A percentile compares a stretch with the other conserved stretches of the same genome.
Evolutionary conservation across 1,140 invertebrate species (phyloP).

Genomic region (Macrotrachela quadricornifera): DNA sequence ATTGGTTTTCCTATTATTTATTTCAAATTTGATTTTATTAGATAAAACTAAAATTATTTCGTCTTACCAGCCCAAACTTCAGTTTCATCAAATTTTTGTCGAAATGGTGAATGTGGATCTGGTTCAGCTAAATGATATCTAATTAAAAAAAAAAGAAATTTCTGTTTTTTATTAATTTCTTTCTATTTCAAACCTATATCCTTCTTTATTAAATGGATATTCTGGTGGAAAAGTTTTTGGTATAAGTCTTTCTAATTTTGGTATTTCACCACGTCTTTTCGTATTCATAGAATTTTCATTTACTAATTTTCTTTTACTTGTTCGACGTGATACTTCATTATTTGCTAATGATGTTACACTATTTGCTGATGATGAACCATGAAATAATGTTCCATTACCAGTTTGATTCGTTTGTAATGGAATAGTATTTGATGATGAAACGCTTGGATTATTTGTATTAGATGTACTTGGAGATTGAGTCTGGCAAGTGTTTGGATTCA

Average conservation of each 20-base stretch:
- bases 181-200: conserved; percentile 43
- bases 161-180: too few species aligned
- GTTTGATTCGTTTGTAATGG: conserved; percentile 55
- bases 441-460: neutral
- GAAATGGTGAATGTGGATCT: conserved; percentile 76
- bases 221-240: conserved; percentile 83
- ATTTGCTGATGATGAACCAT: too few species aligned
- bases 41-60: too few species aligned
- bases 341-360: neutral
- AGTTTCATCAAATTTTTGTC: conserved; percentile 84
- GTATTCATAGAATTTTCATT: conserved; percentile 47
- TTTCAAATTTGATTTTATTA: too few species aligned
- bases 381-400: conserved; percentile 28
- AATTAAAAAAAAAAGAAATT: too few species aligned
- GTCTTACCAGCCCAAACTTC: conserved; percentile 54
- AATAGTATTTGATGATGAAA: neutral
- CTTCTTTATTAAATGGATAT: conserved; percentile 94
- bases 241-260: conserved; percentile 42
- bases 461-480: neutral
- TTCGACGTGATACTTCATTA: neutral
- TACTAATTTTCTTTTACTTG: conserved; percentile 37
- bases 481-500: neutral
- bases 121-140: conserved; percentile 79
- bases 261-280: conserved; percentile 32
- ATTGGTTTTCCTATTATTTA: conserved; percentile 57